Base-by-base conservation (phyloP, 2,113 vertebrate species). In the Psophia crepitans region DNA sequence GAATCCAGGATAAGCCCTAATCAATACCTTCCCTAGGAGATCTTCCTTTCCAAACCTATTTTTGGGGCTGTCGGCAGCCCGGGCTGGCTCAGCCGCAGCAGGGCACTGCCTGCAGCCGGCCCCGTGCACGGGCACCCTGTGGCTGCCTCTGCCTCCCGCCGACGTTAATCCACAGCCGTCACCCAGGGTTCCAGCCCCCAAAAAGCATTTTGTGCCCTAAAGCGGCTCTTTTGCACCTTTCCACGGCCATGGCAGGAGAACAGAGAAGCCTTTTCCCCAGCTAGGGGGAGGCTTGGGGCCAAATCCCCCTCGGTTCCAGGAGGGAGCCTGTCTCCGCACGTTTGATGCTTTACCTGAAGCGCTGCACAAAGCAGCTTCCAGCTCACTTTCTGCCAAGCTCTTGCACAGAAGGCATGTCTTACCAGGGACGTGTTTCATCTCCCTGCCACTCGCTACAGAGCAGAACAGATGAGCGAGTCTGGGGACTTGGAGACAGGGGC, bases 51-150 rank as follows among this genome's bases (percentile, higher is more conserved):
- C 44, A 13, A 64, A 61, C 2, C 13, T 49, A 5, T 17, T 74
- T 51, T 16, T 4, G 46, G 78, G 61, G 73, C n/a, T 35, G 3
- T 5, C 0, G 9, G 68, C 32, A 43, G 71, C 51, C 20, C 8
- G 1, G 49, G 49, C 17, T 39, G 64, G 73, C 35, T 71, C 35
- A 15, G 41, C 48, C 7, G 0, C 22, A 33, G 46, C 74, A 37
- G 74, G 41, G 11, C 54, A n/a, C 39, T 4, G 33, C 8, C 60
- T 14, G 41, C 58, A 56, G 20, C 39, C 27, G 2, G 53, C 43
- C 22, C 39, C 37, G 0, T 2, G 3, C 27, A 3, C 2, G 7
- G 73, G 41, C 39, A 57, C 35, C 70, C 51, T 30, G 60, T 2
- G 3, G 19, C 49, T 43, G 63, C 58, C 66, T 35, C 19, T 6